Conservation (phyloP, 2,797 vertebrate genomes). For the Periophthalmus magnuspinnatus region DNA sequence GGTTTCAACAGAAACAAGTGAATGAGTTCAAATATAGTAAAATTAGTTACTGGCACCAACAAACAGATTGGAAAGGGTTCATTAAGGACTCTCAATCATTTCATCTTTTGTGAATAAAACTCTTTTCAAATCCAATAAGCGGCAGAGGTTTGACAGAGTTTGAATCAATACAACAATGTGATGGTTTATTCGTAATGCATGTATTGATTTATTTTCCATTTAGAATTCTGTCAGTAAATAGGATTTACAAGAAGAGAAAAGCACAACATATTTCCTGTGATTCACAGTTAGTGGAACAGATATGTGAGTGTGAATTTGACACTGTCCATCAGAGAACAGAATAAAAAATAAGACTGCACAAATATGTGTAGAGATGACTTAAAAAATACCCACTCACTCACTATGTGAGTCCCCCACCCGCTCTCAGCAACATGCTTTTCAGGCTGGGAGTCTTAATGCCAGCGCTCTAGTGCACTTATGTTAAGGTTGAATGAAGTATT, state of each 20-base stretch:
- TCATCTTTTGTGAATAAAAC: slow-evolving; percentile 42
- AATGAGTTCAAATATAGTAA: neutral
- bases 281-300: slow-evolving; percentile 25
- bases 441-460: slow-evolving; percentile 64
- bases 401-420: slow-evolving; percentile 10
- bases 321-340: slow-evolving; percentile 30
- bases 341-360: slow-evolving; percentile 13
- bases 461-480: slow-evolving; percentile 64
- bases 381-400: slow-evolving; percentile 37
- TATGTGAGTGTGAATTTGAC: slow-evolving; percentile 24
- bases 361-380: slow-evolving; percentile 24
- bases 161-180: slow-evolving; percentile 45
- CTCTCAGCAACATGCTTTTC: slow-evolving; percentile 37
- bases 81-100: slow-evolving; percentile 33
- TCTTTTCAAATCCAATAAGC: slow-evolving; percentile 37
- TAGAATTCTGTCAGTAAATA: slow-evolving; percentile 28
- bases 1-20: neutral
- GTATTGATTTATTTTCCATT: slow-evolving; percentile 37
- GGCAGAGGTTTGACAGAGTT: slow-evolving; percentile 19
- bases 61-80: slow-evolving; percentile 11
- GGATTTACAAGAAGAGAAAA: slow-evolving; percentile 19
- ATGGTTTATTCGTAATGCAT: slow-evolving; percentile 27
- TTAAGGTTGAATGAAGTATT: slow-evolving; percentile 72
- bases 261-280: slow-evolving; percentile 19
- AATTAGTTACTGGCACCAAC: slow-evolving; percentile 12